Percentiles rank a stretch among this genome's conserved stretches.
phyloP scores from a whole-genome alignment of 2,888 invertebrate genomes.

The Limenitis camilla region DNA sequence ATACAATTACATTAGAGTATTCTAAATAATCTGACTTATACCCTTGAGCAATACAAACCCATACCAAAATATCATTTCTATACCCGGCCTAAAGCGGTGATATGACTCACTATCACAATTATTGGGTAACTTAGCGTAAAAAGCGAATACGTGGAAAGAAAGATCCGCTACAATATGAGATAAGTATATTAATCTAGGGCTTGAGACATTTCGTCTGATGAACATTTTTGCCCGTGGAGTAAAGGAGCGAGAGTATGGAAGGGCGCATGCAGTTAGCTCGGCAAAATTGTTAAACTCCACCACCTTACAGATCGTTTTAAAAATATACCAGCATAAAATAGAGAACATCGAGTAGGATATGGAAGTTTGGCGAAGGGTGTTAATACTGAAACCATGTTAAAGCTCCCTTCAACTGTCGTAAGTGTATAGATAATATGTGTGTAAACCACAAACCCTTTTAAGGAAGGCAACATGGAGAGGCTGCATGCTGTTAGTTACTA shows the following conservation, averaged over 20 bases:
- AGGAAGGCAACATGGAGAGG: conserved; percentile 53
- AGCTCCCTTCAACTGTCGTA: conserved; percentile 31
- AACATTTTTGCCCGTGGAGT: conserved; percentile 30
- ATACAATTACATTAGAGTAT: conserved; percentile 41
- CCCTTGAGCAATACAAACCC: conserved; percentile 69
- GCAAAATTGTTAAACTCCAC: conserved; percentile 43
- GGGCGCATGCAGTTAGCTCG: conserved; percentile 54
- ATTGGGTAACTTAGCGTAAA: conserved; percentile 29
- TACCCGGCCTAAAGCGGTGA: conserved; percentile 57
- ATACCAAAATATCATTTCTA: conserved; percentile 65
- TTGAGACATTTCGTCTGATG: not conserved
- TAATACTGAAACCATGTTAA: conserved; percentile 41
- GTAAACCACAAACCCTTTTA: conserved; percentile 39
- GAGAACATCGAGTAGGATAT: conserved; percentile 32
- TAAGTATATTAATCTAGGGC: conserved; percentile 1
- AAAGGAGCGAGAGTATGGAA: conserved; percentile 43
- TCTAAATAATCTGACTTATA: conserved; percentile 46
- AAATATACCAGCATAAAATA: conserved; percentile 17
- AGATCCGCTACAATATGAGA: not conserved
- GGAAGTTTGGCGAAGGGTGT: conserved; percentile 44
- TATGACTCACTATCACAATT: conserved; percentile 65
- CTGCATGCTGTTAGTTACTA: conserved; percentile 49
- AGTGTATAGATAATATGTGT: not conserved
- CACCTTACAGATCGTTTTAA: conserved; percentile 30
- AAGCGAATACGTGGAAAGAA: conserved; percentile 8